These are phyloP conservation scores for Amaurobius ferox DNA, from an alignment of 2,888 invertebrate species.

Conservation along the genomic window DNA sequence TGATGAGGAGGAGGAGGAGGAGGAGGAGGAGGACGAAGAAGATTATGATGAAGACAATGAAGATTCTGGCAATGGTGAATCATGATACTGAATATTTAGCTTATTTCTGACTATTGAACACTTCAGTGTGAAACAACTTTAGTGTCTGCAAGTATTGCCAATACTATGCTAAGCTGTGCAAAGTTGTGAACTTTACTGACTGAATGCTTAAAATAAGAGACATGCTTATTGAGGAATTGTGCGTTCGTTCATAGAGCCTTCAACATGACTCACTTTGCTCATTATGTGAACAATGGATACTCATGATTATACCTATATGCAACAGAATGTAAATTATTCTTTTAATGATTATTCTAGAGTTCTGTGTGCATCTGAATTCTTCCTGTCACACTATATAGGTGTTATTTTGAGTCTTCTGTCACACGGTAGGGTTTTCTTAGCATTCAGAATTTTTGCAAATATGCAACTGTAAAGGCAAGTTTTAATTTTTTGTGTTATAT, in stretches of 20 bases:
- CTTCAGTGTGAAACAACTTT: constrained; percentile 53
- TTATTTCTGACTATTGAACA: constrained; percentile 24
- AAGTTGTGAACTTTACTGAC: constrained; percentile 30
- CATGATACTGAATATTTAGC: constrained; percentile 80
- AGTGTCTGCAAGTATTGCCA: constrained; percentile 55
- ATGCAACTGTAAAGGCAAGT: constrained; percentile 15
- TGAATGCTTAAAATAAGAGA: constrained; percentile 22
- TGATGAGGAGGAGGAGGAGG: constrained; percentile 80
- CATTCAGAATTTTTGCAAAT: constrained; percentile 3
- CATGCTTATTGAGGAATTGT: constrained; percentile 39
- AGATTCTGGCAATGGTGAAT: constrained; percentile 91
- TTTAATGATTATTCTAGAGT: constrained; percentile 45
- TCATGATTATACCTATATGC: constrained; percentile 33
- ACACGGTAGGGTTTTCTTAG: constrained; percentile 29
- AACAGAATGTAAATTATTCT: constrained; percentile 56
- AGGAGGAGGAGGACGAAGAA: too few relatives aligned
- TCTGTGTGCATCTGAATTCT: constrained; percentile 17
- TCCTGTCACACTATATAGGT: constrained; percentile 35
- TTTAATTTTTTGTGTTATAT: constrained; percentile 19
- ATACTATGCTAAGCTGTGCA: constrained; percentile 30
- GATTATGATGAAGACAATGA: constrained; percentile 76
- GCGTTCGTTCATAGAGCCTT: constrained; percentile 38
- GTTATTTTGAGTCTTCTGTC: constrained; percentile 55
- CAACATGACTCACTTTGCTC: constrained; percentile 54
- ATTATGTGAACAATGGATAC: constrained; percentile 21